A percentile compares a stretch with the other conserved stretches of the same genome.
These are phyloP conservation scores for Tetranychus urticae DNA, from an alignment of 1,140 invertebrate species.

Conservation along the genomic window DNA sequence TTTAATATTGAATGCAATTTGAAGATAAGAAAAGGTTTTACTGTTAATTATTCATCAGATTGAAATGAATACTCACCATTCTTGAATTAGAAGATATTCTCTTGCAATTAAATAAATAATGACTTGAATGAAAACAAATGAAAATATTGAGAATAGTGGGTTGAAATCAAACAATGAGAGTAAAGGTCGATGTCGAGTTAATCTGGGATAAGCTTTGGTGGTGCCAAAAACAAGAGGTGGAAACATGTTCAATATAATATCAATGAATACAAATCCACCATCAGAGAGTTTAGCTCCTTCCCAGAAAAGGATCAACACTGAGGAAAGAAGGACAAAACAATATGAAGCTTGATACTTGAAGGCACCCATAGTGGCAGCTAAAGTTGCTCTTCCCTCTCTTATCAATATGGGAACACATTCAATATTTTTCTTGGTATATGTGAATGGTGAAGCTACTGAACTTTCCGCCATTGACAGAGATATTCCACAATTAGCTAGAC, in stretches of 20 bases:
- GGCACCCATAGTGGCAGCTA: conserved; percentile 82
- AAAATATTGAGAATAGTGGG: conserved; percentile 17
- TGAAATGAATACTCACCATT: conserved; percentile 11
- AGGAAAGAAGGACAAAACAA: conserved; percentile 72
- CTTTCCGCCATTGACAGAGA: conserved; percentile 87
- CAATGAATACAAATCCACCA: conserved; percentile 13
- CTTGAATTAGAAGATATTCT: conserved; percentile 14
- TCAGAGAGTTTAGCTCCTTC: conserved; percentile 14
- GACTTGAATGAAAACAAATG: conserved; percentile 17
- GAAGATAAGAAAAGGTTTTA: background rate
- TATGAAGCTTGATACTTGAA: conserved; percentile 98
- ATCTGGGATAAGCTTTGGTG: conserved; percentile 13
- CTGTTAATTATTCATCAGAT: background rate
- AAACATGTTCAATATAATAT: conserved; percentile 13
- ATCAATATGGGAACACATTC: conserved; percentile 66
- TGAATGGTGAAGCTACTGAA: conserved; percentile 87
- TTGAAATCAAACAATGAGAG: conserved; percentile 16
- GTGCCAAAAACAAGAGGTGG: conserved; percentile 15
- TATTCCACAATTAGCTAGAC: conserved; percentile 84
- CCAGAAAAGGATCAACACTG: conserved; percentile 58
- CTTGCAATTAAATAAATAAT: conserved; percentile 14
- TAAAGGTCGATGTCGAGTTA: conserved; percentile 13
- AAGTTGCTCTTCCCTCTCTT: conserved; percentile 66
- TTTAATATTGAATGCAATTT: too few species aligned
- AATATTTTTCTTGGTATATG: conserved; percentile 61